phyloP scores from a whole-genome alignment of 2,113 vertebrate genomes.

The Ariopsis seemanni region DNA sequence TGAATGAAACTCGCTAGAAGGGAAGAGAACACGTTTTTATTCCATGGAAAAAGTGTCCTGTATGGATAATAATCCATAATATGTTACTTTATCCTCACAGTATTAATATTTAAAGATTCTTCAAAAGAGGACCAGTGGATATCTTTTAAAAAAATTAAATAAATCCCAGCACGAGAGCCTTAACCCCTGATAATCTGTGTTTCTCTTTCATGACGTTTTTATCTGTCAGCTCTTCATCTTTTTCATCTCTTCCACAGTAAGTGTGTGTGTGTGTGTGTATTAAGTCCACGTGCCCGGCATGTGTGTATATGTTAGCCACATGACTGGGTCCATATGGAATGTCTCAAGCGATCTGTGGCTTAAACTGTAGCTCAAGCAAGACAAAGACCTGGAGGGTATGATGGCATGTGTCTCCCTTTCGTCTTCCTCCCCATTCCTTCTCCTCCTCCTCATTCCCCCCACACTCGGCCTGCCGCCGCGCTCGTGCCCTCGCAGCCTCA shows the following conservation, averaged over 20 bases:
- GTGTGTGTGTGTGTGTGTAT: background rate
- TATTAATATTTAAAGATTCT: too few species aligned
- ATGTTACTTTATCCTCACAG: too few species aligned
- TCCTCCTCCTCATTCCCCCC: background rate
- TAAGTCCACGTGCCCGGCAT: background rate
- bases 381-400: background rate
- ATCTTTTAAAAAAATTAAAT: background rate
- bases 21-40: too few species aligned
- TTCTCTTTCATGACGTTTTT: background rate
- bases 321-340: conserved; percentile 32
- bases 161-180: background rate
- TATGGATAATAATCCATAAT: too few species aligned
- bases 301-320: background rate
- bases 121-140: too few species aligned
- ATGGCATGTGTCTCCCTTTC: background rate
- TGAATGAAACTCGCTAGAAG: too few species aligned
- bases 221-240: background rate
- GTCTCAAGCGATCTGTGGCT: conserved; percentile 25
- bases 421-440: background rate
- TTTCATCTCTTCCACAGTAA: background rate
- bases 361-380: conserved; percentile 5
- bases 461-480: conserved; percentile 52
- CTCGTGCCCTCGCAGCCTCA: conserved; percentile 56
- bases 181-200: background rate
- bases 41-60: too few species aligned